Conservation (phyloP, 1,140 invertebrate genomes). For the Oppia nitens region DNA sequence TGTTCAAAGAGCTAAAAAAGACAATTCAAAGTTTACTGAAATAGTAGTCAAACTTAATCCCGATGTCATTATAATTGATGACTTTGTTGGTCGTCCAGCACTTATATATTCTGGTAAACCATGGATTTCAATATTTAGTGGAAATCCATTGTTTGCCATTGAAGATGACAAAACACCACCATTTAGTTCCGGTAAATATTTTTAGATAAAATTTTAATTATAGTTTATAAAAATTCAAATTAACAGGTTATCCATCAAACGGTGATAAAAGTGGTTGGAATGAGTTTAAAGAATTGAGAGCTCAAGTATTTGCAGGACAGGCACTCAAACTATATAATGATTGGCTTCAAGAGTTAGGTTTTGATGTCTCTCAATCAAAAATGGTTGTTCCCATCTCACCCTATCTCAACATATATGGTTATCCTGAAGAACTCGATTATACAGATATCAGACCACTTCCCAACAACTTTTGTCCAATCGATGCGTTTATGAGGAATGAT, state of each 20-base stretch:
- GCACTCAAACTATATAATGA: neutral
- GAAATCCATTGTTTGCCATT: conserved; percentile 7
- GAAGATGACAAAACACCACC: no score
- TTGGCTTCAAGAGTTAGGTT: neutral
- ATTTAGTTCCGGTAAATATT: no score
- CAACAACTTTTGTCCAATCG: neutral
- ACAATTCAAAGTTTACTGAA: no score
- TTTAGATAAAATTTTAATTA: no score
- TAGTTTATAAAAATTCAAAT: no score
- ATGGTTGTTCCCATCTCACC: conserved; percentile 7
- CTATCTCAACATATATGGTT: conserved; percentile 8
- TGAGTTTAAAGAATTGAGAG: no score
- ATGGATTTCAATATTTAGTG: conserved; percentile 3
- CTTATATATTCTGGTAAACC: neutral
- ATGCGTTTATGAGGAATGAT: neutral
- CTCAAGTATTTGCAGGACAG: neutral
- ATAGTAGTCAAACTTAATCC: no score
- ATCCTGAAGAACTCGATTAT: conserved; percentile 15
- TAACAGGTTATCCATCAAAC: conserved; percentile 3
- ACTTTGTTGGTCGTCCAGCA: conserved; percentile 5
- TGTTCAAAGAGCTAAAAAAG: no score
- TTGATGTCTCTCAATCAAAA: neutral
- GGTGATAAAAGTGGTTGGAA: neutral
- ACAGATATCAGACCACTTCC: conserved; percentile 1
- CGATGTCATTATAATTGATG: conserved; percentile 12